Conservation (phyloP, 2,888 invertebrate genomes). For the Hirtodrosophila trivittata region DNA sequence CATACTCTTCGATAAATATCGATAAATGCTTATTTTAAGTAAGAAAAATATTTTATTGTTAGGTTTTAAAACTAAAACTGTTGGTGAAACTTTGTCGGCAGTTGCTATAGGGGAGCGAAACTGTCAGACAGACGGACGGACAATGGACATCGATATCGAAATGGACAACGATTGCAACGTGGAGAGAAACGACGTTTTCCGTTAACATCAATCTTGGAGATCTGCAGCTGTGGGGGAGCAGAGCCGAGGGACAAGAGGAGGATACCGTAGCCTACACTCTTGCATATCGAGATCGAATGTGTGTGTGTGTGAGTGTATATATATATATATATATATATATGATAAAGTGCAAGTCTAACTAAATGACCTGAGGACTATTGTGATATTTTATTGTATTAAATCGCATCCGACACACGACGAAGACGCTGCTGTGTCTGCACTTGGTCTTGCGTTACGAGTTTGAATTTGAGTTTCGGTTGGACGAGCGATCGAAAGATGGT, state of each 20-base stretch:
- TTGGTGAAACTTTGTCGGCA: constrained; percentile 32
- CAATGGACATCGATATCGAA: constrained; percentile 44
- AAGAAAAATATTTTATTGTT: no score
- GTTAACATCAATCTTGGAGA: constrained; percentile 83
- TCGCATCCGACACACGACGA: constrained; percentile 79
- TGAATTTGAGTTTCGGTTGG: constrained; percentile 35
- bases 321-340: constrained; percentile 49
- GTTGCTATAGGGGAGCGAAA: constrained; percentile 11
- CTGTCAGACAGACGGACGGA: constrained; percentile 17
- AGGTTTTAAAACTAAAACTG: no score
- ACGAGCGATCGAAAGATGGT: constrained; percentile 3
- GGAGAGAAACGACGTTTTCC: constrained; percentile 81
- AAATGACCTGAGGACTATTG: constrained; percentile 83
- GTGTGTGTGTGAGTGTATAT: constrained; percentile 28
- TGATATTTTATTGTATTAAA: constrained; percentile 84
- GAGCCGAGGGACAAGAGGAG: constrained; percentile 47
- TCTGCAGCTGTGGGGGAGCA: constrained; percentile 37
- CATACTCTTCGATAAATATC: no score
- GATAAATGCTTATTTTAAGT: no score
- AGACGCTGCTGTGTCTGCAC: constrained; percentile 6
- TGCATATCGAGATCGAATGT: background rate
- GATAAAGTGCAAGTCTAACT: constrained; percentile 82
- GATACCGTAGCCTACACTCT: constrained; percentile 17
- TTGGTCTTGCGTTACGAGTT: no score
- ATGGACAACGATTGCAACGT: constrained; percentile 32